Base-by-base conservation (phyloP, 2,797 vertebrate genomes). In the Leptatherina wallacei region DNA sequence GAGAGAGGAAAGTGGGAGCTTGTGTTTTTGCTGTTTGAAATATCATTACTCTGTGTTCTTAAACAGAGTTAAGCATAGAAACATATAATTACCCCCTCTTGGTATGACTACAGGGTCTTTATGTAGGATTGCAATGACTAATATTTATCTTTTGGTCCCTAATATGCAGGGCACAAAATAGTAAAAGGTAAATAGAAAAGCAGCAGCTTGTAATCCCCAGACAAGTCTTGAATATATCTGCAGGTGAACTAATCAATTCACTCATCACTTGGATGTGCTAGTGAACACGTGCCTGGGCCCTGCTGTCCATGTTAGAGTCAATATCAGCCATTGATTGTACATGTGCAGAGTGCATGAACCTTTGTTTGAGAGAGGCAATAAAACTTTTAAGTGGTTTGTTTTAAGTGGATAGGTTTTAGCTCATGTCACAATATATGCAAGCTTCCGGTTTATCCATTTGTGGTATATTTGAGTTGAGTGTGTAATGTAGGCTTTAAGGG, bases 311-410 rank as follows among this genome's bases (percentile, higher is more conserved):
- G 71, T 65, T 13, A 4, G 27, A 64, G 76, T 90, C 85, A n/a
- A 90, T 90, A 74, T 42, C 59, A 54, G 42, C 58, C 63, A 91
- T 89, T 76, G 89, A 92, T 89, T 70, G 81, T 54, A 82, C 84
- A 83, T 83, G 67, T 70, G 72, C 68, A 64, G 70, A 84, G 65
- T 65, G 65, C 61, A 81, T 70, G 70, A 76, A 78, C 82, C 73
- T 83, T 80, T 75, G 78, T 85, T 82, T 84, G 70, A 80, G 73
- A 61, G 11, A 20, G 51, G 40, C 73, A 67, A 61, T 75, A 73
- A 42, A 78, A 80, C 65, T 62, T 71, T 63, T 65, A 66, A 81
- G 71, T 64, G 78, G 42, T 70, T 61, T 27, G 20, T 67, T 57
- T 74, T 67, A 63, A 81, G 67, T 30, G 66, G 35, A 44, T 58